Percentiles rank a stretch among this genome's conserved stretches.
phyloP scores from a whole-genome alignment of 2,888 invertebrate genomes.

The Rambutsinella grinnellia region DNA sequence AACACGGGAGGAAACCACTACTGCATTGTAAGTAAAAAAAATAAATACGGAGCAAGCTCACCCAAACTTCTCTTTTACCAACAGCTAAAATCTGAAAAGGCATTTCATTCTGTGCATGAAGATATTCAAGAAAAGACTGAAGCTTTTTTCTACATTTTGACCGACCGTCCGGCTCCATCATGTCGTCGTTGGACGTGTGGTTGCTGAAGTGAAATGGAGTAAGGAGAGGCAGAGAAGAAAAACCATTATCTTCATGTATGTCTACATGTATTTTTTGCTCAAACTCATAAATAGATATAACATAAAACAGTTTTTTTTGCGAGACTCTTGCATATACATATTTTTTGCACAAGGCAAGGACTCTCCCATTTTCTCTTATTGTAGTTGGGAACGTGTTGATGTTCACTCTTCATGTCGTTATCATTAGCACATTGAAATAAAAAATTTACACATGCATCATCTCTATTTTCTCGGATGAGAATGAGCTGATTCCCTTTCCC shows the following conservation, averaged over 20 bases:
- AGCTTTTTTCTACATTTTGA: neutral
- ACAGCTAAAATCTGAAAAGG: neutral
- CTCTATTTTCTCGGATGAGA: neutral
- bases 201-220: conserved; percentile 1
- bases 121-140: neutral
- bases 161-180: conserved; percentile 49
- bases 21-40: neutral
- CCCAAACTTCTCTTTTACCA: neutral
- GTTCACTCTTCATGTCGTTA: neutral
- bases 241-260: neutral
- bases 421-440: neutral
- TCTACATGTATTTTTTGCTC: neutral
- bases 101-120: neutral
- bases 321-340: too few relatives aligned
- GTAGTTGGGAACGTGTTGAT: neutral
- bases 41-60: neutral
- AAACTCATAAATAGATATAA: neutral
- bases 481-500: too few relatives aligned
- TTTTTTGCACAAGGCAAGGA: neutral
- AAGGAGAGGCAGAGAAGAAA: neutral
- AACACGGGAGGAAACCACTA: neutral
- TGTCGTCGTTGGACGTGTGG: conserved; percentile 30
- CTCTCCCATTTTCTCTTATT: neutral
- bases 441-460: neutral
- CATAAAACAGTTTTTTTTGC: neutral